phyloP scores from a whole-genome alignment of 2,113 vertebrate species.

The Prunella fulvescens region DNA sequence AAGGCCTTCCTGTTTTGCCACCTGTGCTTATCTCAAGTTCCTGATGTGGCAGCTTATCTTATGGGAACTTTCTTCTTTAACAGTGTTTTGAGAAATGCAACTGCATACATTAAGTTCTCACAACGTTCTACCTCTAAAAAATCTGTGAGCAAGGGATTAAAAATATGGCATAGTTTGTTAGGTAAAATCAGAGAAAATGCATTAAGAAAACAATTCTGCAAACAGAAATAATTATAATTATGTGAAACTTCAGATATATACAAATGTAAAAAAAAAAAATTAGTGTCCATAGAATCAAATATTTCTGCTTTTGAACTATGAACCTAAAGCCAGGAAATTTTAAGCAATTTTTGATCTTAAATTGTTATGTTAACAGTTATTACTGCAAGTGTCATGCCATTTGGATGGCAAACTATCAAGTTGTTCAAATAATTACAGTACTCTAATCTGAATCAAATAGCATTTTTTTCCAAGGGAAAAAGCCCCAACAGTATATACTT shows the following conservation, averaged over 20 bases:
- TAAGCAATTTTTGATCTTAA: not conserved
- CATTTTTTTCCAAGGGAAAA: not conserved
- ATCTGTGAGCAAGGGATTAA: not conserved
- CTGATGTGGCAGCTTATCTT: not conserved
- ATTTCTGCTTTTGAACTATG: not conserved
- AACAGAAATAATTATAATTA: not conserved
- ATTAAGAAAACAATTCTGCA: not conserved
- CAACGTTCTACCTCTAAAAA: not conserved
- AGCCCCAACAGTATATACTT: rapidly evolving
- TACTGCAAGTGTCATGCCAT: not conserved
- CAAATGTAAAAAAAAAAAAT: not conserved
- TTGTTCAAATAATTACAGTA: not conserved
- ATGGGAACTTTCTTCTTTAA: not conserved
- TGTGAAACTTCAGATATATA: not conserved
- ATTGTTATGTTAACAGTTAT: not conserved
- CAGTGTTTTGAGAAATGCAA: not conserved
- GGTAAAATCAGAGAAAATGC: not conserved
- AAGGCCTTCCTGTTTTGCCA: not conserved
- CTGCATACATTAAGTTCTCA: not conserved
- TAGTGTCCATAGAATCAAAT: not conserved
- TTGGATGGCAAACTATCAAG: not conserved
- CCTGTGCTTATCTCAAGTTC: not conserved
- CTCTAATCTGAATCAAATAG: not conserved
- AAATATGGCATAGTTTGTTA: not conserved
- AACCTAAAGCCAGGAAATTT: not conserved